Conservation (phyloP, 2,113 vertebrate genomes). For the Phycodurus eques region DNA sequence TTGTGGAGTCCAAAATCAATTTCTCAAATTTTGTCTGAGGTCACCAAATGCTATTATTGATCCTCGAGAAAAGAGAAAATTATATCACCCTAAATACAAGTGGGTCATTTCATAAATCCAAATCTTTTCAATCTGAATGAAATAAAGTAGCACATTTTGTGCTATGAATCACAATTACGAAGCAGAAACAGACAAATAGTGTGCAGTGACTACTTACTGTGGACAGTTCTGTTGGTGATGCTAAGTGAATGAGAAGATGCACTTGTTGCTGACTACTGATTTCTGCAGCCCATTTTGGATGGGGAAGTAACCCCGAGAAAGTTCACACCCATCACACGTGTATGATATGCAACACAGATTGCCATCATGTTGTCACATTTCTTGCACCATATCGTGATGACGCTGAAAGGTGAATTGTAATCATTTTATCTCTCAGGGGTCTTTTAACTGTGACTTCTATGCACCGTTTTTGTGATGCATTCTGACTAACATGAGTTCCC, state of each 20-base stretch:
- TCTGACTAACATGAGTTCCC: neutral
- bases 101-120: neutral
- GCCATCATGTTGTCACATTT: neutral
- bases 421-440: neutral
- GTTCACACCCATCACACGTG: constrained; percentile 21
- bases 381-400: constrained; percentile 14
- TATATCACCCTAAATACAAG: neutral
- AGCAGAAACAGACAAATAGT: neutral
- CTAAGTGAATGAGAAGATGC: constrained; percentile 20
- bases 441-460: neutral
- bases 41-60: neutral
- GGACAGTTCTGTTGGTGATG: constrained; percentile 38
- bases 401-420: neutral
- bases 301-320: constrained; percentile 54
- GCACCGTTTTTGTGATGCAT: neutral
- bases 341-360: constrained; percentile 15
- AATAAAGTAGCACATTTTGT: neutral
- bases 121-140: neutral
- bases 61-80: neutral
- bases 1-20: neutral
- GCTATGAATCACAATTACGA: neutral
- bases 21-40: neutral
- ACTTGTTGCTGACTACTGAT: constrained; percentile 23
- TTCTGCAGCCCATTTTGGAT: constrained; percentile 32
- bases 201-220: constrained; percentile 46